Base-by-base conservation (phyloP, 2,888 invertebrate species). In the Parthenolecanium corni region DNA sequence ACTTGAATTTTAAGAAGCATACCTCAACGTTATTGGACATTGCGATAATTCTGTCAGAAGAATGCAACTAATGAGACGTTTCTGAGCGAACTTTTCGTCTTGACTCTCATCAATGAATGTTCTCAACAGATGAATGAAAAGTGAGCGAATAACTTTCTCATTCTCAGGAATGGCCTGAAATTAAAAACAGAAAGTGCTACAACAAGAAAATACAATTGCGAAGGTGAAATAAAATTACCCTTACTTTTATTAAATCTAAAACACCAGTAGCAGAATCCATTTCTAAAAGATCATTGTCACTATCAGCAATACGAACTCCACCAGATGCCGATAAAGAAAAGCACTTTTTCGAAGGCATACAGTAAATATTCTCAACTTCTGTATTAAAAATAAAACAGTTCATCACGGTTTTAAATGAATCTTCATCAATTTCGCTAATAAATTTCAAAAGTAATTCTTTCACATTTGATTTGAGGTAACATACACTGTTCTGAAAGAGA, bases 401-500 rank as follows among this genome's bases (percentile, higher is more conserved):
- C 5, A 58, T 36, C 1, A 47, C 46, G 5, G 18, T 18, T 1
- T 9, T 18, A 4, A 58, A 49, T 23, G 18, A 31, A 38, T 20
- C n/a, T 5, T 36, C 31, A 36, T 47, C 49, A 6, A 31, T 47
- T 2, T 49, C 36, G n/a, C 25, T 21, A 14, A 64, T 4, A 16
- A 61, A 61, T 23, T 42, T 52, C 9, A 9, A 18, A 16, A 62
- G 44, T 42, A 62, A 44, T 14, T 70, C 69, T 53, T 67, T 67
- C 14, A 68, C 64, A 20, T 64, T 64, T 16, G 66, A 64, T 62
- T 67, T 67, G 18, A 69, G 64, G 47, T 66, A 62, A 25, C 66
- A 70, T 21, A 68, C 66, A 57, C 69, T 69, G n/a, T 66, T 56
- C 58, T 58, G 21, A 47, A 31, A 47, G 4, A 14, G 36, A 14